These are phyloP conservation scores for Catharus ustulatus DNA, from an alignment of 2,797 vertebrate genomes.

Conservation along the genomic window DNA sequence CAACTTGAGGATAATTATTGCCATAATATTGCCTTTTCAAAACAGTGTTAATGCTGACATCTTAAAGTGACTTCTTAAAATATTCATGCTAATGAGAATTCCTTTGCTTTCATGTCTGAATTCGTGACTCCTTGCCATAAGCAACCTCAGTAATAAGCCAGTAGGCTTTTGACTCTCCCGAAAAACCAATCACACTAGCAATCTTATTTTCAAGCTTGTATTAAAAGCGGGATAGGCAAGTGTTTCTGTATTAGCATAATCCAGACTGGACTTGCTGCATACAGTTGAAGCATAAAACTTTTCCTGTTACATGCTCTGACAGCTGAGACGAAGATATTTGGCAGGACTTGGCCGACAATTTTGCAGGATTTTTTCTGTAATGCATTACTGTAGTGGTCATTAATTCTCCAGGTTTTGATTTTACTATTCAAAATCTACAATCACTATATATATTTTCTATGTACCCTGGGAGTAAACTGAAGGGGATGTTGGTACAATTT, in stretches of 20 bases:
- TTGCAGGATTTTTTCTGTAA: neutral
- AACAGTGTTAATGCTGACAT: neutral
- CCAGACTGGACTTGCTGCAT: neutral
- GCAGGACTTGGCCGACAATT: neutral
- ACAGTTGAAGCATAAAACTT: neutral
- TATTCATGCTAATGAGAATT: neutral
- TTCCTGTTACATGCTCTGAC: neutral
- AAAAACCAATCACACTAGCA: neutral
- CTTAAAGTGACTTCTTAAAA: neutral
- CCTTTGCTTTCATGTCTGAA: slow-evolving; percentile 29
- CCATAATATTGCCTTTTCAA: neutral
- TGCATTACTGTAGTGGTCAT: neutral
- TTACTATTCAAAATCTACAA: neutral
- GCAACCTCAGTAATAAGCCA: neutral
- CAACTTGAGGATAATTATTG: neutral
- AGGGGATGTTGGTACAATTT: neutral
- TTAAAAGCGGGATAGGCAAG: neutral
- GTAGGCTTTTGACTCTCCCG: neutral
- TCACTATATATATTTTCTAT: neutral
- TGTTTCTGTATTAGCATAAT: neutral
- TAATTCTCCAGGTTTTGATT: neutral
- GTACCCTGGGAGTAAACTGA: neutral
- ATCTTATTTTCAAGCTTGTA: slow-evolving; percentile 14
- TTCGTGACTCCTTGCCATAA: neutral
- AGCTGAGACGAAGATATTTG: neutral